Evolutionary conservation across 1,140 invertebrate species (phyloP), one percentile per base, ranked within the genome.

Genomic region (Papilio machaon): DNA sequence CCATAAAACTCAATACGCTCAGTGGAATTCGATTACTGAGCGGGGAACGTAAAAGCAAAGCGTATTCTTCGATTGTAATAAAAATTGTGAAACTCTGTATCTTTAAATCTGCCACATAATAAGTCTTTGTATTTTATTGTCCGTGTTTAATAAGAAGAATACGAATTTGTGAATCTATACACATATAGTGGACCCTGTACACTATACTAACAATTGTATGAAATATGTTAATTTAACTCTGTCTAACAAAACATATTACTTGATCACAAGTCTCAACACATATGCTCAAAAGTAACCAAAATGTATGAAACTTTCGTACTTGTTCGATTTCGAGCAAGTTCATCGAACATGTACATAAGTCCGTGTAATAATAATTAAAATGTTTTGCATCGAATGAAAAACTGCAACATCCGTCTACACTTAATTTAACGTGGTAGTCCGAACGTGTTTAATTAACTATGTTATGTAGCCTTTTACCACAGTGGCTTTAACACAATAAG

Each of bases 21-120:
- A 67, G 64, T 67, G 64, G 64, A 67, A 67, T 67, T 67, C 64
- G 30, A 67, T 67, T 67, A 67, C 64, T 38, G 64, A 60, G n/a
- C 30, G 64, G 64, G 30, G 64, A 10, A 67, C 64, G 64, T 67
- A 38, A 67, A 67, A 30, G 64, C 35, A 67, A 67, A 67, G 64
- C 64, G 64, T 67, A 35, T 70, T 70, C 64, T 38, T 35, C 64
- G 64, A 70, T 70, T 70, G 64, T 70, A 70, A 70, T 70, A 70
- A 70, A 64, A 70, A 70, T 17, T 70, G 64, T 70, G 64, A 70
- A 70, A 70, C 64, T 60, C 58, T 38, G 64, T 70, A 70, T 70
- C 64, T 35, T 70, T 70, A 70, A 70, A 70, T 70, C 64, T 70
- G 64, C 64, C 30, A 70, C 64, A 70, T 70, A 70, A 70, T 70